A percentile compares a stretch with the other conserved stretches of the same genome.
These are phyloP conservation scores for Scotopteryx bipunctaria DNA, from an alignment of 2,888 invertebrate genomes.

Conservation along the genomic window DNA sequence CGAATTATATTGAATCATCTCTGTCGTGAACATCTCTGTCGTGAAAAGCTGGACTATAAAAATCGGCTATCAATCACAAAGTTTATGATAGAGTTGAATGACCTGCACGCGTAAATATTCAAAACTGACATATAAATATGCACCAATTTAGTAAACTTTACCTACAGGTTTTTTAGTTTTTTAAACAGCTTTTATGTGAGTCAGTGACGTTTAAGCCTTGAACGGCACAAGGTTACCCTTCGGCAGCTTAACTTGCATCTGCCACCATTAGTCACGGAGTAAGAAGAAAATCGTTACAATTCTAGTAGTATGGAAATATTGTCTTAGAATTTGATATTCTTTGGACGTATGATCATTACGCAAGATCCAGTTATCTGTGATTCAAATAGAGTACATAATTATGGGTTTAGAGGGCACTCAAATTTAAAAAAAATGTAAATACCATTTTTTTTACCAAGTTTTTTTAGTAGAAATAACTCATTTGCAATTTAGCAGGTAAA, in stretches of 20 bases:
- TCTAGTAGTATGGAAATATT: too few relatives aligned
- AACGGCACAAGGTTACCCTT: neutral
- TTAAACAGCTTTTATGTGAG: constrained; percentile 9
- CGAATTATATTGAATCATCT: constrained; percentile 38
- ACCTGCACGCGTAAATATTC: constrained; percentile 40
- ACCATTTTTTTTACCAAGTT: neutral
- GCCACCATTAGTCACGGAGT: too few relatives aligned
- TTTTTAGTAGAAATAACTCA: neutral
- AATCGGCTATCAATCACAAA: constrained; percentile 40
- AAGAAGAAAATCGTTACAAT: too few relatives aligned
- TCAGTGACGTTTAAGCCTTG: constrained; percentile 3
- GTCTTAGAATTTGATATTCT: too few relatives aligned
- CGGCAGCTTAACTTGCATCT: too few relatives aligned
- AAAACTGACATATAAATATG: constrained; percentile 44
- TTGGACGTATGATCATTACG: neutral
- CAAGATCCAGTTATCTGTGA: neutral
- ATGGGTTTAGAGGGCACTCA: neutral
- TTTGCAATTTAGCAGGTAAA: constrained; percentile 3
- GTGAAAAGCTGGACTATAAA: constrained; percentile 27
- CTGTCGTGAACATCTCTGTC: constrained; percentile 43
- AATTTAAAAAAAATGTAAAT: neutral
- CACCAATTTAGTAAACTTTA: constrained; percentile 41
- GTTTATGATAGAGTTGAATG: constrained; percentile 48
- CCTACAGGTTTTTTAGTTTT: constrained; percentile 33
- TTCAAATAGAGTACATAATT: neutral